Evolutionary conservation across 2,113 vertebrate species (phyloP), one percentile per base, ranked within the genome.

Genomic region (Apus apus): DNA sequence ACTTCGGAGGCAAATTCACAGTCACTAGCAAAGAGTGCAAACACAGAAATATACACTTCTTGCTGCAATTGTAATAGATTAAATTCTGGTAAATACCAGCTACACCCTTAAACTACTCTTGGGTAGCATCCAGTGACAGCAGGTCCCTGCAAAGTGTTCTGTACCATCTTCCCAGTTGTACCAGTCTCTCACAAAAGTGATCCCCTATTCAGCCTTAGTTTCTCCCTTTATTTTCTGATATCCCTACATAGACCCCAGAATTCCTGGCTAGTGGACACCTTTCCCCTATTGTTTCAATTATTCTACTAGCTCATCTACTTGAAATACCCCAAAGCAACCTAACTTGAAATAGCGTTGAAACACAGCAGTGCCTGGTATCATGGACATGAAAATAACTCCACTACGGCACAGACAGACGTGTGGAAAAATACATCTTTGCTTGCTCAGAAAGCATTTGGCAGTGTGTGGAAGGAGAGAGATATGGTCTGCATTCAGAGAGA

Each of bases 401-500:
- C 8, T 56, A 45, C 1, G 3, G 32, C 32, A 56, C 56, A 73
- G 64, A 62, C 38, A 83, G 72, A 61, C 19, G 21, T 0, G 2
- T 67, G 54, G 34, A 48, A 20, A 32, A 77, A 58, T 27, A 51
- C 14, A 70, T 71, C 62, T 83, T 62, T 5, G 1, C 18, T 77
- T 4, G 0, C 15, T 53, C 15, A 19, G 48, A 78, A 91, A 57
- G 68, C 56, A 78, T 56, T 34, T 77, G 82, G 43, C 78, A 73
- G 30, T 1, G 14, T 32, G 30, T 21, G 73, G 60, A 91, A 84
- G 48, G 64, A 71, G 27, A 62, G n/a, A 58, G 27, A 57, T 1
- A 60, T 0, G 9, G 54, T 64, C 65, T 88, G 78, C 48, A 60
- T 58, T 8, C 64, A 48, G 46, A 0, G 0, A 86, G 76, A 61